Evolutionary conservation across 2,888 invertebrate genomes (phyloP), one percentile per base, ranked within the genome.

Genomic region (Punctoribates punctum): DNA sequence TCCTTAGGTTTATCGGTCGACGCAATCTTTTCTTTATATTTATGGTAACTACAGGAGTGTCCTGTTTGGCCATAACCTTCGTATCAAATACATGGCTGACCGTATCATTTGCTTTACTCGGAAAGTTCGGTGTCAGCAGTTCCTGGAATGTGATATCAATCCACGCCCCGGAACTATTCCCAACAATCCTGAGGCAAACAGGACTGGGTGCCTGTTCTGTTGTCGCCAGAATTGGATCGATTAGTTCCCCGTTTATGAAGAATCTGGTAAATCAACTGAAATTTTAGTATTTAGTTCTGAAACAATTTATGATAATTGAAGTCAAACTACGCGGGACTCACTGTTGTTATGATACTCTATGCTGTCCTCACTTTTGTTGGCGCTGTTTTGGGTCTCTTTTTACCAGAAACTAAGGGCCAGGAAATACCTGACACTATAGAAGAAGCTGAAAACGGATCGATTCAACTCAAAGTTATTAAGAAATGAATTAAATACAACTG

Each of bases 371-470:
- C 77, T 13, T 23, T 46, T 15, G 17, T 60, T 17, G 51, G 46
- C 1, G 73, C 73, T 27, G 11, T 76, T 13, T n/a, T 73, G 17
- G 38, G 57, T 20, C 29, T 77, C 15, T 9, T 77, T 34, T 23
- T 77, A 73, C 77, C 77, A 15, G 75, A 77, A 76, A 77, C 77
- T 13, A 75, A 73, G 27, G 76, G 65, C 20, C 46, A 51, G 20
- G 77, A 77, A 38, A 72, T 77, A 9, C 23, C 76, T 4, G 77
- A 76, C 29, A 75, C 54, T 51, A 29, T 76, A 62, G 73, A 76
- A 27, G 62, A 62, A 13, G 62, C 15, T 3, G 62, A 62, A 62
- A 62, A 62, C 2, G 29, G 11, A 13, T 11, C 42, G 42, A 9
- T 42, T 13, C 8, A 42, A 42, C 34, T 34, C 34, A 34, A 34